phyloP scores from a whole-genome alignment of 1,140 invertebrate species.

The Calephelis virginiensis region DNA sequence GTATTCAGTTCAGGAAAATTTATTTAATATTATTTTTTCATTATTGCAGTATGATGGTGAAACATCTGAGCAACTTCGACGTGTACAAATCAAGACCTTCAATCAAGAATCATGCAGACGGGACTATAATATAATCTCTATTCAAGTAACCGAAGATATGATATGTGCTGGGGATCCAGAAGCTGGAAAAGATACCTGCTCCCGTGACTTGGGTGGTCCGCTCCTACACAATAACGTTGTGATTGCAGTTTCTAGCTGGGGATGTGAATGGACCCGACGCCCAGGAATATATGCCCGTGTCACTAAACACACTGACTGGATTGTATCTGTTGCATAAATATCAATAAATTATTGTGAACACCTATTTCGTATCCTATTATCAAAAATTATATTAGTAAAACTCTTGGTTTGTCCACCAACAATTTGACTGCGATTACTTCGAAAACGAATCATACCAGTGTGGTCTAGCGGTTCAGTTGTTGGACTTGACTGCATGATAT shows the following conservation, averaged over 20 bases:
- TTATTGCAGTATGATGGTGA: conserved; percentile 1
- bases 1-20: too few relatives aligned
- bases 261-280: conserved; percentile 31
- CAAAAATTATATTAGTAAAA: too few relatives aligned
- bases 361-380: not conserved
- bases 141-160: conserved; percentile 20
- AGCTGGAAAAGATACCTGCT: conserved; percentile 28
- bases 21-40: not conserved
- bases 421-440: too few relatives aligned
- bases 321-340: conserved; percentile 18
- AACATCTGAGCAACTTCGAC: conserved; percentile 18
- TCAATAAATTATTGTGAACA: not conserved
- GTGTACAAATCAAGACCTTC: conserved; percentile 12
- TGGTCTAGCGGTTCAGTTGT: too few relatives aligned
- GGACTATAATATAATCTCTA: conserved; percentile 21
- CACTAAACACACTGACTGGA: conserved; percentile 32
- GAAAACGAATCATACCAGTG: too few relatives aligned
- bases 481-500: too few relatives aligned
- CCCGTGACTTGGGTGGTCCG: conserved; percentile 29
- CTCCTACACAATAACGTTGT: conserved; percentile 31
- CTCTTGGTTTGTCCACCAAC: too few relatives aligned
- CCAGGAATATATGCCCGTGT: conserved; percentile 76
- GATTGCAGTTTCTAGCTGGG: conserved; percentile 75
- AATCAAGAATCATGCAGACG: conserved; percentile 9
- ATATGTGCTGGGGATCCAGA: conserved; percentile 21